Base-by-base conservation (phyloP, 2,888 invertebrate genomes). In the Eupithecia centaureata region DNA sequence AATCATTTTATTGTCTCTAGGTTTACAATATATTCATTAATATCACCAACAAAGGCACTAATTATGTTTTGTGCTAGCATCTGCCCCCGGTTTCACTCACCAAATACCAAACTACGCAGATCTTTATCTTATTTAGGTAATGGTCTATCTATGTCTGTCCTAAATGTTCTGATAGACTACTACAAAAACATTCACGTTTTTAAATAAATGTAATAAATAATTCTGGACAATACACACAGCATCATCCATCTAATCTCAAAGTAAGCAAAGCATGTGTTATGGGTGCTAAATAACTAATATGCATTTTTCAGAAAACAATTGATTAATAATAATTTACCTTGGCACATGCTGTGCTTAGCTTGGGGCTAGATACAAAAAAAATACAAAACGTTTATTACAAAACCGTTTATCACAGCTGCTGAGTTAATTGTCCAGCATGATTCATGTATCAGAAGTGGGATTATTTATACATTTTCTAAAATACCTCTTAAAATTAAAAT, bases 401-500 rank as follows among this genome's bases (percentile, higher is more conserved):
- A n/a, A n/a, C n/a, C n/a, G n/a, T n/a, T n/a, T n/a, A n/a, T n/a
- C n/a, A n/a, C n/a, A n/a, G n/a, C n/a, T n/a, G n/a, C n/a, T n/a
- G n/a, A n/a, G n/a, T n/a, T n/a, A n/a, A n/a, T n/a, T n/a, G n/a
- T n/a, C n/a, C n/a, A n/a, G n/a, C n/a, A n/a, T 33, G 7, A 33
- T 33, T 10, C 33, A 15, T 52, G 5, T 52, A 52, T 15, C 15
- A 15, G 5, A 27, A 27, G 12, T 27, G 13, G 10, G 1, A 35
- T 28, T 63, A 51, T 58, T 32, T 51, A 57, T 32, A 42, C 28
- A 61, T 12, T 52, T 58, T 67, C 13, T 67, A 67, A 58, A 64
- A 56, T 59, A 73, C 61, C 63, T 68, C 68, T 73, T 73, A 79
- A 30, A 65, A 61, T 84, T 91, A 91, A 70, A 92, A 92, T 92